phyloP scores from a whole-genome alignment of 2,888 invertebrate genomes.

The Cremastinae sp. region DNA sequence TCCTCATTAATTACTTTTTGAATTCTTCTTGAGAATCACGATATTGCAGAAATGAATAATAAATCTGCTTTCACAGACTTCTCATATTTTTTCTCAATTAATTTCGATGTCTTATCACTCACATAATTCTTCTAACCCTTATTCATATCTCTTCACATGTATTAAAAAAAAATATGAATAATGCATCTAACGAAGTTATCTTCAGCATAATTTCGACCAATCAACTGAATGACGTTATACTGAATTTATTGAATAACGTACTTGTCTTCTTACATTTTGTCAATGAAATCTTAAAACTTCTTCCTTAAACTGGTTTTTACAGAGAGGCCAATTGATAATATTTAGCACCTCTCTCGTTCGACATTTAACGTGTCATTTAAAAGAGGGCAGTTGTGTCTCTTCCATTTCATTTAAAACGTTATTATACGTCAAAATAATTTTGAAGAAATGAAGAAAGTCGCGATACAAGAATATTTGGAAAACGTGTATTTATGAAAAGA shows the following conservation, averaged over 20 bases:
- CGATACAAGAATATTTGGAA: neutral
- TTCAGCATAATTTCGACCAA: neutral
- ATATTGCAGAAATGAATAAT: slow-evolving; percentile 27
- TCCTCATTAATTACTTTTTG: neutral
- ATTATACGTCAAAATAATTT: too few relatives aligned
- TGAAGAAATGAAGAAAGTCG: neutral
- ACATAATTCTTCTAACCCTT: slow-evolving; percentile 34
- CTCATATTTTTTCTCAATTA: slow-evolving; percentile 49
- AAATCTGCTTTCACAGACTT: slow-evolving; percentile 22
- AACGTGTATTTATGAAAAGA: slow-evolving; percentile 32
- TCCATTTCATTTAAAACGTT: neutral
- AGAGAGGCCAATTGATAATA: neutral
- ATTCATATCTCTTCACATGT: slow-evolving; percentile 46
- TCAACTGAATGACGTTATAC: slow-evolving; percentile 22
- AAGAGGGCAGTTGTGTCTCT: too few relatives aligned
- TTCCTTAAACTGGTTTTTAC: neutral
- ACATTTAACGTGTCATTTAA: too few relatives aligned
- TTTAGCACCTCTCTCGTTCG: neutral
- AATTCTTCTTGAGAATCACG: slow-evolving; percentile 23
- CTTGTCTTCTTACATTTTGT: neutral
- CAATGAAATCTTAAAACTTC: neutral
- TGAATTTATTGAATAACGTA: slow-evolving; percentile 1
- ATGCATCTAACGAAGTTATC: slow-evolving; percentile 1
- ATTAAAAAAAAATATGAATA: slow-evolving; percentile 1
- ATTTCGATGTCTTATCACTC: slow-evolving; percentile 54